Percentiles rank a stretch among this genome's conserved stretches.
Conservation (phyloP, 2,113 vertebrate genomes). For the Podarcis raffonei region DNA sequence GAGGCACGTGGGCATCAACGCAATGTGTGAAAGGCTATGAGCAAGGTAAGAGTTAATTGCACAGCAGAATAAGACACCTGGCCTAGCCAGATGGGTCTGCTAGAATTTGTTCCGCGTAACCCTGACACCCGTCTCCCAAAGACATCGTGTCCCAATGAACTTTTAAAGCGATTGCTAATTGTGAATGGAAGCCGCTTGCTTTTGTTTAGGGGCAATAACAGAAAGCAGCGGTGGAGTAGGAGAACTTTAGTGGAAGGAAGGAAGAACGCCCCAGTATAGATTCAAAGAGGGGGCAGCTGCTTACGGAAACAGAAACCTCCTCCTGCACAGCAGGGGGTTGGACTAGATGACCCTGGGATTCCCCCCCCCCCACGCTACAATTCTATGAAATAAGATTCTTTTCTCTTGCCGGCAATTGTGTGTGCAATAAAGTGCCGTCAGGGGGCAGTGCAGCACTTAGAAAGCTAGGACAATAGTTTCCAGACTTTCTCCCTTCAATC, state of each 20-base stretch:
- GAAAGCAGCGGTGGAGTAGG: not conserved
- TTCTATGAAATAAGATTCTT: not conserved
- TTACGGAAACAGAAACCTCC: not conserved
- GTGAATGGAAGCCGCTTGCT: not conserved
- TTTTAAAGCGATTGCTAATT: not conserved
- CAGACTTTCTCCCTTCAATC: not conserved
- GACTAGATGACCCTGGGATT: not conserved
- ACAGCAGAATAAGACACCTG: not conserved
- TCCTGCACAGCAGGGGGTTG: not conserved
- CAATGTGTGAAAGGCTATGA: not conserved
- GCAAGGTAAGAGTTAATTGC: not conserved
- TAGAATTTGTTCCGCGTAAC: not conserved
- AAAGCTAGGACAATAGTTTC: constrained; percentile 9
- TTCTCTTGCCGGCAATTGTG: not conserved
- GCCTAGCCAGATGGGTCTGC: not conserved
- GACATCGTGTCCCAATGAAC: not conserved
- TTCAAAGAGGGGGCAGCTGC: not conserved
- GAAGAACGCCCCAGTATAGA: not conserved
- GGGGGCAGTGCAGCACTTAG: constrained; percentile 66
- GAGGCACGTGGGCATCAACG: not conserved
- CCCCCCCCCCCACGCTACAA: too few species aligned
- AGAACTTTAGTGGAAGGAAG: too few species aligned
- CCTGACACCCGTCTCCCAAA: not conserved
- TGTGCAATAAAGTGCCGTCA: constrained; percentile 56
- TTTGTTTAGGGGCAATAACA: not conserved